A percentile compares a stretch with the other conserved stretches of the same genome.
phyloP scores from a whole-genome alignment of 1,140 invertebrate genomes.

The Drosophila kurseongensis region DNA sequence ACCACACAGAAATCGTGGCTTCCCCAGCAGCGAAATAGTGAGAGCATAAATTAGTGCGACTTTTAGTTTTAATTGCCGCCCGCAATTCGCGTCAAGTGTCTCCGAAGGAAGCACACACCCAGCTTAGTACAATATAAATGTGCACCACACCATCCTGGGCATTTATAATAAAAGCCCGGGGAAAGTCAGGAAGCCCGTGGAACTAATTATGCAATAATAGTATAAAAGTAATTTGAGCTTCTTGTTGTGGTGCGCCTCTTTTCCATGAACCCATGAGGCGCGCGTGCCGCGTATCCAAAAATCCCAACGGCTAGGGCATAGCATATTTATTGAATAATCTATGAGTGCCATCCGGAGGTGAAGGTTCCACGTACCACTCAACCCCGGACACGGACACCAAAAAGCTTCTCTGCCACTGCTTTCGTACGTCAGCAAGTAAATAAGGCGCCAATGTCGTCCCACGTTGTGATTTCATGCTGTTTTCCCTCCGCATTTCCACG shows the following conservation, averaged over 20 bases:
- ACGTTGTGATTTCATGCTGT: slow-evolving; percentile 54
- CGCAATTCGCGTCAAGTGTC: slow-evolving; percentile 38
- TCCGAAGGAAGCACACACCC: slow-evolving; percentile 22
- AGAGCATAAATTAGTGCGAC: slow-evolving; percentile 51
- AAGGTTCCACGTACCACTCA: slow-evolving; percentile 54
- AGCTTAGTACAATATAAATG: background rate
- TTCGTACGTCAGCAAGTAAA: slow-evolving; percentile 56
- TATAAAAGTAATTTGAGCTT: slow-evolving; percentile 43
- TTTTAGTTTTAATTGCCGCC: slow-evolving; percentile 56
- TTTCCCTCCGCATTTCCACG: slow-evolving; percentile 47
- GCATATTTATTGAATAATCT: slow-evolving; percentile 68
- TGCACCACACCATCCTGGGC: background rate
- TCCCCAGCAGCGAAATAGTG: slow-evolving; percentile 8
- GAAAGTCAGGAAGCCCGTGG: slow-evolving; percentile 15
- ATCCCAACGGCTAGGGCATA: slow-evolving; percentile 17
- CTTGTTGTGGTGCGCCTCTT: slow-evolving; percentile 34
- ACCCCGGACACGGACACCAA: slow-evolving; percentile 42
- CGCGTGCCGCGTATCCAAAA: slow-evolving; percentile 21
- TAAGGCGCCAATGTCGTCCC: slow-evolving; percentile 64
- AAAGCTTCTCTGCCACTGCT: slow-evolving; percentile 19
- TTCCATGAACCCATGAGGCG: slow-evolving; percentile 30
- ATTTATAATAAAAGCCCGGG: slow-evolving; percentile 48
- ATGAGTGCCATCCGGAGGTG: slow-evolving; percentile 33
- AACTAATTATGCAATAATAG: slow-evolving; percentile 75
- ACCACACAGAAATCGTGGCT: slow-evolving; percentile 4